Evolutionary conservation across 2,888 invertebrate genomes (phyloP), one percentile per base, ranked within the genome.

Genomic region (Melitaea athalia): DNA sequence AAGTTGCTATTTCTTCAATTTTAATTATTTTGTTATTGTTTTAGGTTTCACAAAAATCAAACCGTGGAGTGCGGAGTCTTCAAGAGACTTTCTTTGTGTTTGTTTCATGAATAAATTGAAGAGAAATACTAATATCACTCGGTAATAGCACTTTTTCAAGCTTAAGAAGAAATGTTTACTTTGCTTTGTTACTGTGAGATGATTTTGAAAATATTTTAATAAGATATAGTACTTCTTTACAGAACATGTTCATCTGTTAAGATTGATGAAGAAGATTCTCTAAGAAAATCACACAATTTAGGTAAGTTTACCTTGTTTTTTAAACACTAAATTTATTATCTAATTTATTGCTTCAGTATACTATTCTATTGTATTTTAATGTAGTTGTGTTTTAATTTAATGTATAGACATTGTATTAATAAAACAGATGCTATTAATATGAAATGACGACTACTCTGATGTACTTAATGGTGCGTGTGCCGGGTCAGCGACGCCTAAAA

Each of bases 181-280:
- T 63, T 24, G 14, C 24, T 42, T 53, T 15, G n/a, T 17, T 8
- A 55, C 33, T 24, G n/a, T 7, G 5, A 31, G 12, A 14, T 42
- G 10, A n/a, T 4, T 15, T 62, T 50, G 31, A 33, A 33, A 38
- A 8, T 12, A 6, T 14, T 52, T 33, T 59, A 59, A 57, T 49
- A 47, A 42, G 42, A 57, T 42, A 38, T 57, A 43, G 59, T 63
- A 70, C 52, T 65, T 85, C 77, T 85, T 88, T 84, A 77, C 87
- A 89, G 89, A 74, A 71, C 82, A 83, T 85, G 79, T 83, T 81
- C 75, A 63, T 67, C 76, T 75, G 80, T 79, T 77, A 82, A 82
- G 80, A 80, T 81, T 82, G 78, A 75, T 75, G 76, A 33, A 24
- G 61, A 77, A 78, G 78, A 81, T 83, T 77, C 81, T 52, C 33